Percentiles rank a stretch among this genome's conserved stretches.
Conservation (phyloP, 2,797 vertebrate genomes). For the Phrynocephalus vlangalii region DNA sequence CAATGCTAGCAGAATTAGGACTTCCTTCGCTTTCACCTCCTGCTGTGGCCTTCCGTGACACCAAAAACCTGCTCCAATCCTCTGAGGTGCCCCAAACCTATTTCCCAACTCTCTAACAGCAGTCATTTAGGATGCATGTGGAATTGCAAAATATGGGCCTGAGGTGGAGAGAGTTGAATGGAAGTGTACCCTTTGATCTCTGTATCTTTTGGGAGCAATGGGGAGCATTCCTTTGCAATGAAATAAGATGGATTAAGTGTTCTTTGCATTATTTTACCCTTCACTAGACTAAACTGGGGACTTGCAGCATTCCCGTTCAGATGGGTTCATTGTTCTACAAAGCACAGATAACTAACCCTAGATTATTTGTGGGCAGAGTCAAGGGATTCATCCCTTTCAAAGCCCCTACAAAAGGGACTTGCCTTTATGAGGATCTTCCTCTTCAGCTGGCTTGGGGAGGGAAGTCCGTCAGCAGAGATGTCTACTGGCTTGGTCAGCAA, state of each 20-base stretch:
- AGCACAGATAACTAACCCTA: neutral
- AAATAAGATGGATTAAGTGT: neutral
- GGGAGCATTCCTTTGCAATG: neutral
- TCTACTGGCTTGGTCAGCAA: constrained; percentile 96
- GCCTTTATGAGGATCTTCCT: constrained; percentile 99
- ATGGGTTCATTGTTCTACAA: neutral
- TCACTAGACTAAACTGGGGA: neutral
- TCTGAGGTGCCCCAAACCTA: neutral
- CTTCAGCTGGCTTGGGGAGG: constrained; percentile 96
- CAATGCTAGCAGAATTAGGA: too few species aligned
- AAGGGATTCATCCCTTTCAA: neutral
- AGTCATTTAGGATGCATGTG: neutral
- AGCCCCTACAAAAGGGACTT: constrained; percentile 10
- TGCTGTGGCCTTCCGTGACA: too few species aligned
- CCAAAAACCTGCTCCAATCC: neutral
- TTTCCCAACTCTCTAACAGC: neutral
- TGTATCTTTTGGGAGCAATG: neutral
- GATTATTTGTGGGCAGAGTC: neutral
- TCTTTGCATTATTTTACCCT: neutral
- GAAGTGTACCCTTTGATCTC: too few species aligned
- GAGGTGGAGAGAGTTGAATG: neutral
- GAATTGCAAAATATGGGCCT: neutral
- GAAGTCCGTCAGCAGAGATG: constrained; percentile 93
- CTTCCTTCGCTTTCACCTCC: too few species aligned
- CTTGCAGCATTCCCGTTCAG: neutral